A percentile compares a stretch with the other conserved stretches of the same genome.
Conservation (phyloP, 2,113 vertebrate species). For the Actinemys pallida region DNA sequence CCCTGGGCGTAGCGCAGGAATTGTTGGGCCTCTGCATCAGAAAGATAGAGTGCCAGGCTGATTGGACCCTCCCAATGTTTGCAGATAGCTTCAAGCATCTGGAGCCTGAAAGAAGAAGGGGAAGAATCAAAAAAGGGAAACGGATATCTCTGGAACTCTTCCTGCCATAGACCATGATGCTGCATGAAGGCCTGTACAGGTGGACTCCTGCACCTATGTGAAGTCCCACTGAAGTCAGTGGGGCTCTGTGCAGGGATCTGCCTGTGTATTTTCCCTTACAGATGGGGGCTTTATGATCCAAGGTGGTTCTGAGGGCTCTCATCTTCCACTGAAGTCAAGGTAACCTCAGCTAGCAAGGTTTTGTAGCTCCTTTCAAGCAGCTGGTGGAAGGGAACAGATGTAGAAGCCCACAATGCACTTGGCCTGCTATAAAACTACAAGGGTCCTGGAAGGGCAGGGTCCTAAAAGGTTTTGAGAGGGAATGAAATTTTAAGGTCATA, state of each 20-base stretch:
- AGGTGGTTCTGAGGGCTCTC: not conserved
- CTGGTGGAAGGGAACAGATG: not conserved
- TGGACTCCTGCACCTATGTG: accelerated
- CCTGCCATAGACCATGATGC: not conserved
- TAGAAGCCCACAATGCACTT: not conserved
- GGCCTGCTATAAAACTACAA: not conserved
- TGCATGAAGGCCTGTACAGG: not conserved
- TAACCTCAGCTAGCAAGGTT: not conserved
- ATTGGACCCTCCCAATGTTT: conserved; percentile 99
- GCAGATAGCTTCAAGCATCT: conserved; percentile 99
- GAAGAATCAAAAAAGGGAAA: conserved; percentile 22
- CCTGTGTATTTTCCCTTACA: not conserved
- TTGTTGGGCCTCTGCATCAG: conserved; percentile 97
- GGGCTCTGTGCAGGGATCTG: not conserved
- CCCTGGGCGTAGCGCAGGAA: conserved; percentile 99
- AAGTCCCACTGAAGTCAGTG: not conserved
- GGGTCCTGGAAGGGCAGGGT: not conserved
- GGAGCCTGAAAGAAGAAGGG: conserved; percentile 84
- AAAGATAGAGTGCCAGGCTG: conserved; percentile 97
- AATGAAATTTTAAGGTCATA: not conserved
- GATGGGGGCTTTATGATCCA: accelerated
- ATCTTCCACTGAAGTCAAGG: not conserved
- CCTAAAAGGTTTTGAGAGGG: not conserved
- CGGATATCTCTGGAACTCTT: not conserved
- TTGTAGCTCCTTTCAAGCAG: not conserved